A percentile compares a stretch with the other conserved stretches of the same genome.
These are phyloP conservation scores for Steatocranus sp. DNA, from an alignment of 2,797 vertebrate genomes.

Conservation along the genomic window DNA sequence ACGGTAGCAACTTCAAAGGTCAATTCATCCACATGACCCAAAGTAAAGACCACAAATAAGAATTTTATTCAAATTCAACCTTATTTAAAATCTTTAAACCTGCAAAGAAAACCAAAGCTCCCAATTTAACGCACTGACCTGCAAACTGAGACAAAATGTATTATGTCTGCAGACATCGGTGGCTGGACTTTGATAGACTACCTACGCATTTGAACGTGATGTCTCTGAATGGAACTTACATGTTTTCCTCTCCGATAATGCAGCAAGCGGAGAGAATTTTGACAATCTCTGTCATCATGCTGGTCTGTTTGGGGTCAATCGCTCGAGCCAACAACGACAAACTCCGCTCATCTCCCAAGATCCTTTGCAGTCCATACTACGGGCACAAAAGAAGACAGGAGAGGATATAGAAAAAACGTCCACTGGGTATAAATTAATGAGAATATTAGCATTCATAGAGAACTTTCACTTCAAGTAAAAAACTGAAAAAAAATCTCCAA, in stretches of 20 bases:
- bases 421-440: constrained; percentile 54
- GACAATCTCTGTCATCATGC: constrained; percentile 97
- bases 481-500: constrained; percentile 17
- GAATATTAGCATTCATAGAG: constrained; percentile 48
- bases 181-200: neutral
- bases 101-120: neutral
- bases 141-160: neutral
- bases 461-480: constrained; percentile 43
- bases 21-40: neutral
- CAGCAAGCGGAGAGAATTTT: constrained; percentile 97
- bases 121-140: neutral
- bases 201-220: neutral
- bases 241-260: constrained; percentile 94
- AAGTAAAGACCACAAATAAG: neutral
- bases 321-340: constrained; percentile 88
- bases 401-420: constrained; percentile 12
- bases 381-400: neutral
- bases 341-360: constrained; percentile 90
- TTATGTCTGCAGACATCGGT: neutral
- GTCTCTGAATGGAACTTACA: constrained; percentile 77
- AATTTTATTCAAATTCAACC: neutral
- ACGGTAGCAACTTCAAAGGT: neutral
- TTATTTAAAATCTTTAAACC: neutral
- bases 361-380: constrained; percentile 92
- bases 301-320: constrained; percentile 92